Percentiles rank a stretch among this genome's conserved stretches.
Conservation (phyloP, 2,888 invertebrate species). For the Amiota minor region DNA sequence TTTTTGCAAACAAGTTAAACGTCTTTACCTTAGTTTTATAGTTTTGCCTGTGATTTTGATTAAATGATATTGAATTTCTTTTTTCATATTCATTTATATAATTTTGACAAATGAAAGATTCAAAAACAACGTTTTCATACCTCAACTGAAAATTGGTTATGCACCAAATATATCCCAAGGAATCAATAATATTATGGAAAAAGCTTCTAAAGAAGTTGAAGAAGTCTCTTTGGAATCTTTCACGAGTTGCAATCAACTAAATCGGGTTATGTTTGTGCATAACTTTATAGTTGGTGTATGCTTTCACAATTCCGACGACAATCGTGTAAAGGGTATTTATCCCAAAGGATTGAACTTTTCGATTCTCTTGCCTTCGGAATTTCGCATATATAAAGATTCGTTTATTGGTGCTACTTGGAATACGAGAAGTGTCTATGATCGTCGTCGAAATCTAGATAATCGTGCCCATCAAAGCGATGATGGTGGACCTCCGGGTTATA, state of each 20-base stretch:
- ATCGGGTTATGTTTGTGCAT: constrained; percentile 28
- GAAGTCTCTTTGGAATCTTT: constrained; percentile 30
- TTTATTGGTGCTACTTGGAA: constrained; percentile 50
- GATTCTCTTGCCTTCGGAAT: constrained; percentile 49
- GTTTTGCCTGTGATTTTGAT: too few relatives aligned
- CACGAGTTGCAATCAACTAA: constrained; percentile 38
- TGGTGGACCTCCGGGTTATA: constrained; percentile 76
- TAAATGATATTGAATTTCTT: too few relatives aligned
- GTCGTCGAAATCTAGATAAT: neutral
- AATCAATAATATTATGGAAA: constrained; percentile 36
- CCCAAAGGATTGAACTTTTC: constrained; percentile 41
- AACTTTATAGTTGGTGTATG: constrained; percentile 49
- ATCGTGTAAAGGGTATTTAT: constrained; percentile 33
- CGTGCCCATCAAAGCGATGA: constrained; percentile 66
- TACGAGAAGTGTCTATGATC: constrained; percentile 61
- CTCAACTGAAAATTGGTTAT: constrained; percentile 42
- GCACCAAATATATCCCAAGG: constrained; percentile 46
- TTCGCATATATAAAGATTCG: constrained; percentile 43
- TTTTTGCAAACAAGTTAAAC: too few relatives aligned
- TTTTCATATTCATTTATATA: neutral
- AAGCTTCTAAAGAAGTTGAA: constrained; percentile 20
- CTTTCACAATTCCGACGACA: constrained; percentile 40
- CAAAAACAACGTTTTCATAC: constrained; percentile 47
- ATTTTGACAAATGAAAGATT: constrained; percentile 39
- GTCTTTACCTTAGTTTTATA: too few relatives aligned